Evolutionary conservation across 2,797 vertebrate species (phyloP).

Genomic region (Clarias platycephalus): DNA sequence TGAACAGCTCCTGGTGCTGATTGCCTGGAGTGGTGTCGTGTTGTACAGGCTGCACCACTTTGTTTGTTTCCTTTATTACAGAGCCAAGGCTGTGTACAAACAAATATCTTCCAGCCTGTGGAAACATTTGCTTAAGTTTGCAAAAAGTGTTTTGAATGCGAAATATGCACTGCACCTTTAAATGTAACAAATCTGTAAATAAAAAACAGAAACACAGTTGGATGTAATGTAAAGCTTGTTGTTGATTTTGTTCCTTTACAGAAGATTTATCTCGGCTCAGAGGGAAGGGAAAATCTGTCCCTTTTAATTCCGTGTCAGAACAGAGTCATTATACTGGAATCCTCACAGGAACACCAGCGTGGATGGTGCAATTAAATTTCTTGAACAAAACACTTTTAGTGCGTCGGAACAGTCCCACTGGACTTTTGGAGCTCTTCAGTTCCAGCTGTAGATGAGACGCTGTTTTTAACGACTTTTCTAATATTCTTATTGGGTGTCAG

Average conservation of each 20-base stretch:
- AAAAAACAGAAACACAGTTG: not conserved
- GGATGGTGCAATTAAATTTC: constrained; percentile 79
- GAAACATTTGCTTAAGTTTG: too few species aligned
- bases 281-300: constrained; percentile 54
- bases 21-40: too few species aligned
- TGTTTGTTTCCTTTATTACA: too few species aligned
- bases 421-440: constrained; percentile 60
- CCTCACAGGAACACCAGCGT: constrained; percentile 73
- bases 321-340: constrained; percentile 76
- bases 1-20: too few species aligned
- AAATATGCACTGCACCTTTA: not conserved
- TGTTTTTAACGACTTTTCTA: constrained; percentile 72
- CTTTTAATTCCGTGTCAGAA: constrained; percentile 74
- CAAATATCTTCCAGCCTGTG: too few species aligned
- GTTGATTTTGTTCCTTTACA: constrained; percentile 66
- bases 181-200: not conserved
- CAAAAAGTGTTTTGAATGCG: too few species aligned
- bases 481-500: constrained; percentile 69
- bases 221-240: not conserved
- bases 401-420: constrained; percentile 60
- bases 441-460: constrained; percentile 57
- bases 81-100: too few species aligned
- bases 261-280: constrained; percentile 62
- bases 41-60: too few species aligned
- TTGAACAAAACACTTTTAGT: constrained; percentile 71